phyloP scores from a whole-genome alignment of 2,797 vertebrate species.

The Myotis vivesi region DNA sequence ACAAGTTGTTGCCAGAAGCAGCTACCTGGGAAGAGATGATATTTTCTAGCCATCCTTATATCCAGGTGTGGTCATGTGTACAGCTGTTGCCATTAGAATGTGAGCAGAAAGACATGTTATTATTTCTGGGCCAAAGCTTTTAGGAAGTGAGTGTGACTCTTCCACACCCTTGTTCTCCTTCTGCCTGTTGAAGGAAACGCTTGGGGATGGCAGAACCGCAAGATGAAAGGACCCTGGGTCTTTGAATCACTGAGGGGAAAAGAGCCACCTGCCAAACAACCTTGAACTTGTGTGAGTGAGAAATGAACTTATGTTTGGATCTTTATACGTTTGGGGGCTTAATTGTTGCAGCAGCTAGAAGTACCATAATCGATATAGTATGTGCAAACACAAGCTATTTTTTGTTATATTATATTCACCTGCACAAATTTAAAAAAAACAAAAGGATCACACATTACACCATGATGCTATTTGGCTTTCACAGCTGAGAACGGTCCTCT shows the following conservation, averaged over 20 bases:
- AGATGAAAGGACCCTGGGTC: background rate
- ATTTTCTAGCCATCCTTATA: background rate
- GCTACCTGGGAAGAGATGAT: background rate
- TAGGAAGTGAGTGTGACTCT: constrained; percentile 30
- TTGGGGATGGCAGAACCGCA: background rate
- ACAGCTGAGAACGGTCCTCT: background rate
- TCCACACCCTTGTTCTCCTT: background rate
- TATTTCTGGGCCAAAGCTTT: background rate
- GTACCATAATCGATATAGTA: background rate
- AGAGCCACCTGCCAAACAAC: background rate
- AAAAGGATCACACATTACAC: background rate
- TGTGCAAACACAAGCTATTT: background rate
- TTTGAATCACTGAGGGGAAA: constrained; percentile 17
- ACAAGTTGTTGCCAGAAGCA: background rate
- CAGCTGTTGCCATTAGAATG: background rate
- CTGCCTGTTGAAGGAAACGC: background rate
- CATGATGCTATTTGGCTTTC: background rate
- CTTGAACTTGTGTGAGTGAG: background rate
- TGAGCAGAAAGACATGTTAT: background rate
- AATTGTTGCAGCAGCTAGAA: background rate
- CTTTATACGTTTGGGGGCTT: background rate
- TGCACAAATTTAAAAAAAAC: background rate
- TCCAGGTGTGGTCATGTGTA: background rate
- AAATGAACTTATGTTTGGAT: background rate
- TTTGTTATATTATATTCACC: background rate